Evolutionary conservation across 2,797 vertebrate genomes (phyloP), one percentile per base, ranked within the genome.

Genomic region (Smutsia gigantea): DNA sequence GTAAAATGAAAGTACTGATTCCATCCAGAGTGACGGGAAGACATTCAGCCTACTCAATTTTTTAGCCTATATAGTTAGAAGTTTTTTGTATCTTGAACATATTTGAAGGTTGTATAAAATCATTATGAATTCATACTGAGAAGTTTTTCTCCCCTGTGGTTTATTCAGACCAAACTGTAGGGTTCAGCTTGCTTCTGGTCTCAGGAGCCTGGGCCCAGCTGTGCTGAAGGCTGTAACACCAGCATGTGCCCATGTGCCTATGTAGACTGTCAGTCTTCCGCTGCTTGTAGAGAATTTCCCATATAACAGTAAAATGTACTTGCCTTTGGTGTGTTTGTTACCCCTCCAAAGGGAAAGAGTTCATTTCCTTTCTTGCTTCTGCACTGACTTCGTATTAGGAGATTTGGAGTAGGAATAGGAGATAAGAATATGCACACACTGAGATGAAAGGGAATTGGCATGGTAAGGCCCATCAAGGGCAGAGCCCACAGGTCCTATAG

Each of bases 51-150:
- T 82, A 53, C 59, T 79, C 53, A 66, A 0, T 82, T 21, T 46
- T 68, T 69, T 72, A 71, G 57, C 75, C 21, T 59, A 9, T 74
- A 9, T 66, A 66, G 51, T 49, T 66, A 66, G 57, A 31, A 10
- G n/a, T 61, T 83, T 89, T 29, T 87, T 74, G 0, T 61, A 39
- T 37, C 29, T 49, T 31, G 29, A 66, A 72, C 31, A 21, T 94
- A 64, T 69, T 31, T 82, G 29, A 89, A 74, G 46, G 72, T 74
- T 66, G 57, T 82, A 15, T 63, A 68, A 94, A 93, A 59, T 94
- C 11, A 55, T 29, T 53, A 29, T 82, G 34, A 74, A 83, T 79
- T 97, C n/a, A 79, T 34, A 37, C 55, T 42, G 18, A 34, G 77
- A 51, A 34, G 5, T 61, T 89, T 49, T 19, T 71, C 4, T 72